Base-by-base conservation (phyloP, 2,888 invertebrate species). In the Nebria salina region DNA sequence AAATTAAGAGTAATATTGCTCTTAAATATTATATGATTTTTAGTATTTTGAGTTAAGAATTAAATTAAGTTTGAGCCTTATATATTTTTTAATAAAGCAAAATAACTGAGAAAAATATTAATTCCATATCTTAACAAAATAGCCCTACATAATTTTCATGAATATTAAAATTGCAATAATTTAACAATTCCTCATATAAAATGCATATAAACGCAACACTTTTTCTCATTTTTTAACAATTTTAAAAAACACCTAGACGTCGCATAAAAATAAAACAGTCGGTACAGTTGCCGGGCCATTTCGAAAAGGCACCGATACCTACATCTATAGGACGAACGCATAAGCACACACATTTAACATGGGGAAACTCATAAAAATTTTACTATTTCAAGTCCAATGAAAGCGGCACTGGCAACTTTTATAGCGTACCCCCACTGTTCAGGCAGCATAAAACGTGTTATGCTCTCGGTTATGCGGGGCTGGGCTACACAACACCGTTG, bases 351-450 rank as follows among this genome's bases (percentile, higher is more conserved):
- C 86, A 87, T 87, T 88, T 86, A 87, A 86, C 86, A 86, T 85
- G 86, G 87, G 86, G 86, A 85, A 88, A 87, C 87, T 87, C 85
- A 88, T 89, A 88, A 89, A 88, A 83, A 88, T 89, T 85, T 89
- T 88, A 89, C 87, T 89, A 88, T 89, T 89, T 87, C 86, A 86
- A 86, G 86, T 88, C 89, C 89, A 89, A 89, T 89, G 87, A 86
- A 86, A 85, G 72, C 65, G 65, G 43, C 34, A 65, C 75, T 20
- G 9, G 65, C 72, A 81, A 72, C 72, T 76, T 81, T 81, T 76
- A 76, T 76, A 72, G 15, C 66, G 26, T 66, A 2, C 73, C 81
- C 81, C 72, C 81, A 73, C 76, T 72, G 42, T n/a, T 41, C 34
- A n/a, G 13, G 6, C 25, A 8, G 65, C 81, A 81, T 81, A 81